phyloP scores from a whole-genome alignment of 2,113 vertebrate genomes.

The Pavo muticus region DNA sequence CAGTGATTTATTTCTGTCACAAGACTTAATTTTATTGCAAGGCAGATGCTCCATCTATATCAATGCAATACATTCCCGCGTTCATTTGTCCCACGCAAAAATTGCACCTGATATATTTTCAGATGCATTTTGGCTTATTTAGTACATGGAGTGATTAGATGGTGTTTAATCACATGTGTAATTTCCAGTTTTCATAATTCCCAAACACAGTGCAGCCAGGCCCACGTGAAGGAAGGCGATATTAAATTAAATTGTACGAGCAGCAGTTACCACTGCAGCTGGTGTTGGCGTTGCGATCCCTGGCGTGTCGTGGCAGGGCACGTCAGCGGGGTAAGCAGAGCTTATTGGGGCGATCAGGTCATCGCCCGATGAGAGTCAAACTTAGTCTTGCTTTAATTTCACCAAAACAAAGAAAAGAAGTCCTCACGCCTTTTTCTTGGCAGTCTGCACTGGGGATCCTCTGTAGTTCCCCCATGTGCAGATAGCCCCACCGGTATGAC shows the following conservation, averaged over 20 bases:
- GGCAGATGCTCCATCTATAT: constrained; percentile 82
- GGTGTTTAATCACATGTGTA: constrained; percentile 74
- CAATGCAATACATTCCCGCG: constrained; percentile 65
- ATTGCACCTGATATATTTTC: constrained; percentile 76
- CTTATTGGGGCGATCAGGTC: constrained; percentile 77
- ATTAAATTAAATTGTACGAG: constrained; percentile 56
- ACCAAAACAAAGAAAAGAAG: not conserved
- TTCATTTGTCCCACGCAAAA: constrained; percentile 78
- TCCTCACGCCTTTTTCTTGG: not conserved
- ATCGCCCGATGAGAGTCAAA: constrained; percentile 76
- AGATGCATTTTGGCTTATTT: constrained; percentile 66
- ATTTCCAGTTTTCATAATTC: constrained; percentile 75
- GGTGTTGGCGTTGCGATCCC: constrained; percentile 55
- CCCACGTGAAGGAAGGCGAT: constrained; percentile 22
- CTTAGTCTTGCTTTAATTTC: constrained; percentile 76
- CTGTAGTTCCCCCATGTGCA: constrained; percentile 1
- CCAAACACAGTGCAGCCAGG: constrained; percentile 58
- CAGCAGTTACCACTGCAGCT: constrained; percentile 51
- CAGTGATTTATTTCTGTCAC: constrained; percentile 84
- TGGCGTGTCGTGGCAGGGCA: constrained; percentile 35
- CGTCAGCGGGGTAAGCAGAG: constrained; percentile 83
- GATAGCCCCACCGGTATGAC: not conserved
- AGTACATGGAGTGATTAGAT: constrained; percentile 54
- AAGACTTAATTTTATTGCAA: constrained; percentile 85
- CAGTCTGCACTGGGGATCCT: not conserved